These are phyloP conservation scores for Eumeta japonica DNA, from an alignment of 1,140 invertebrate species.

Conservation along the genomic window DNA sequence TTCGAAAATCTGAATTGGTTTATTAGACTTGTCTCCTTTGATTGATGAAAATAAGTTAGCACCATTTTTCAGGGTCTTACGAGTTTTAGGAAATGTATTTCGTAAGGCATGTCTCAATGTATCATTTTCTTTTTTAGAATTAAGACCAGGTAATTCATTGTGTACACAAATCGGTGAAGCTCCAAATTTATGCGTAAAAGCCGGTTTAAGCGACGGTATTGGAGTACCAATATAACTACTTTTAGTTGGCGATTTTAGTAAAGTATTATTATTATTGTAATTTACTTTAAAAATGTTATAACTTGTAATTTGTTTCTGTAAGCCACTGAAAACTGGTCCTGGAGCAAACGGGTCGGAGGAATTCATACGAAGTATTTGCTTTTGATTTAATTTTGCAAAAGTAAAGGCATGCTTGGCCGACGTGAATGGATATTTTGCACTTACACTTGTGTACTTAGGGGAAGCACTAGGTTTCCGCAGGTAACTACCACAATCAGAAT, in stretches of 20 bases:
- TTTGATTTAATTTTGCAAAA: constrained; percentile 38
- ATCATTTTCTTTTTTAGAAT: constrained; percentile 41
- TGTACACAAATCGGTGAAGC: constrained; percentile 31
- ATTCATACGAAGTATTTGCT: constrained; percentile 36
- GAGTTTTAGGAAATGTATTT: constrained; percentile 41
- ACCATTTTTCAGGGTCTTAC: constrained; percentile 33
- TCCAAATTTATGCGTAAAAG: constrained; percentile 53
- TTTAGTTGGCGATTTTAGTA: constrained; percentile 42
- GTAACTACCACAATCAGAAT: constrained; percentile 50
- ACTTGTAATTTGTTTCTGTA: constrained; percentile 42
- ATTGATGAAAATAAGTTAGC: constrained; percentile 17
- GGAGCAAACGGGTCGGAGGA: constrained; percentile 53
- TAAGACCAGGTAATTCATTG: constrained; percentile 20
- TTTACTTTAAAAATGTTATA: constrained; percentile 51
- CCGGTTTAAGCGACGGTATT: constrained; percentile 40
- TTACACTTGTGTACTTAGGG: constrained; percentile 46
- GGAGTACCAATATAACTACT: constrained; percentile 22
- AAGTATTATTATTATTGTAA: constrained; percentile 40
- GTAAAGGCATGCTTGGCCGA: constrained; percentile 36
- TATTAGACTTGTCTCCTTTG: constrained; percentile 40
- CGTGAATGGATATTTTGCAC: constrained; percentile 42
- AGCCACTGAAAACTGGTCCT: constrained; percentile 50
- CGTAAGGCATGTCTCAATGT: constrained; percentile 26
- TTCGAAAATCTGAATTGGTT: constrained; percentile 47
- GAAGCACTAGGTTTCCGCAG: constrained; percentile 38